Evolutionary conservation across 2,888 invertebrate genomes (phyloP), one percentile per base, ranked within the genome.

Genomic region (Epinotia brunnichana): DNA sequence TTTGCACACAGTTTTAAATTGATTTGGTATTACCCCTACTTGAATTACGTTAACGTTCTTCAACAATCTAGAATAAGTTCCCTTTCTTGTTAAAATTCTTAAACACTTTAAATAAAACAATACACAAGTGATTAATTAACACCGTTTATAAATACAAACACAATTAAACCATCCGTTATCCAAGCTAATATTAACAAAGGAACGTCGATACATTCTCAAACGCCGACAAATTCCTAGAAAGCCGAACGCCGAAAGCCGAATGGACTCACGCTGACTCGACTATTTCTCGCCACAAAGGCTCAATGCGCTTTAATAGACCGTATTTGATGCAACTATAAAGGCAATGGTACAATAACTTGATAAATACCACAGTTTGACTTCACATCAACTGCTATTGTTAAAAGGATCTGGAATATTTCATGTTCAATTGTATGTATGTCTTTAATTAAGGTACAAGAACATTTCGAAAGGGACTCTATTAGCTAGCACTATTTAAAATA

Each of bases 251-350:
- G 76, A 80, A 80, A 76, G 79, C 82, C 78, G 77, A 80, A 78
- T 78, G 80, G 77, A 78, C 81, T 85, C 89, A 88, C 82, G 89
- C 88, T 89, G 89, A 88, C 87, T 83, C 80, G 82, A 82, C 87
- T 82, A 74, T 79, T 80, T 76, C 74, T 70, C 70, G 76, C 78
- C 74, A 89, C 87, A 89, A 89, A 83, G 76, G 73, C 61, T 85
- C 84, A 88, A 88, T 85, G 81, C 76, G 51, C 78, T 73, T 85
- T 87, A 88, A 88, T 86, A 85, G 86, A 85, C 82, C 85, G 85
- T 85, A 87, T 89, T 88, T 88, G 84, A 86, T 81, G 81, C 83
- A 80, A 80, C 81, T 81, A 86, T 85, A 85, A 81, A 87, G 82
- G 80, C 81, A 82, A 79, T 83, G 83, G 83, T 82, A 88, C 87